Percentiles rank a stretch among this genome's conserved stretches.
Evolutionary conservation across 1,140 invertebrate species (phyloP).

Genomic region (Lordiphosa mommai): DNA sequence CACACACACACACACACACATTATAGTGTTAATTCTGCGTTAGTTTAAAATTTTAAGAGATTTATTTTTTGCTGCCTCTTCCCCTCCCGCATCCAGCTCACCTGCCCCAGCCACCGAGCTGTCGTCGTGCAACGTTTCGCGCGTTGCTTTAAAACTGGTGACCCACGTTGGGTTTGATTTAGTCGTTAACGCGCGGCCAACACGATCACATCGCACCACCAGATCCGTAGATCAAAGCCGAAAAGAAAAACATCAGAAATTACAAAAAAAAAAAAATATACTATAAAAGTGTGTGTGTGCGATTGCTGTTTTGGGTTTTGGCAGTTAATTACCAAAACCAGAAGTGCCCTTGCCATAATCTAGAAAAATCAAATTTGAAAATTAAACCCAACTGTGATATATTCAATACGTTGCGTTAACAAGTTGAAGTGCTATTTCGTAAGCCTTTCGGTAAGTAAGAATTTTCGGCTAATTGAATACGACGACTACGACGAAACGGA

Average conservation of each 20-base stretch:
- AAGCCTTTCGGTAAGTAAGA: constrained; percentile 25
- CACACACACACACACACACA: neutral
- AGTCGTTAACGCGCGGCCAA: constrained; percentile 78
- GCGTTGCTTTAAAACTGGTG: constrained; percentile 73
- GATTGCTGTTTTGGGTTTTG: no score
- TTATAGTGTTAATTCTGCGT: constrained; percentile 6
- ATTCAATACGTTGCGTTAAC: no score
- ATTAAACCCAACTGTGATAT: no score
- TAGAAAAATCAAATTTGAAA: no score
- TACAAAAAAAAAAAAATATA: constrained; percentile 5
- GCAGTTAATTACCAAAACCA: no score
- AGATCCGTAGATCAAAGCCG: constrained; percentile 14
- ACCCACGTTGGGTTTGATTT: constrained; percentile 70
- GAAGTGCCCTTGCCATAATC: no score
- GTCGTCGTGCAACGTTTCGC: constrained; percentile 49
- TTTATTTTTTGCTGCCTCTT: neutral
- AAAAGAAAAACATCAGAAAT: constrained; percentile 11
- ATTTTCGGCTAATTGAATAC: constrained; percentile 17
- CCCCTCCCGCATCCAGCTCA: neutral
- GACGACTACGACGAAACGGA: no score
- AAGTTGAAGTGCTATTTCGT: constrained; percentile 4
- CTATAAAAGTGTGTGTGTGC: constrained; percentile 1
- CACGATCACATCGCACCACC: constrained; percentile 65
- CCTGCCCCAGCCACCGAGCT: neutral
- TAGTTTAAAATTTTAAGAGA: constrained; percentile 4